phyloP scores from a whole-genome alignment of 2,888 invertebrate species.

The Dryadula phaetusa region DNA sequence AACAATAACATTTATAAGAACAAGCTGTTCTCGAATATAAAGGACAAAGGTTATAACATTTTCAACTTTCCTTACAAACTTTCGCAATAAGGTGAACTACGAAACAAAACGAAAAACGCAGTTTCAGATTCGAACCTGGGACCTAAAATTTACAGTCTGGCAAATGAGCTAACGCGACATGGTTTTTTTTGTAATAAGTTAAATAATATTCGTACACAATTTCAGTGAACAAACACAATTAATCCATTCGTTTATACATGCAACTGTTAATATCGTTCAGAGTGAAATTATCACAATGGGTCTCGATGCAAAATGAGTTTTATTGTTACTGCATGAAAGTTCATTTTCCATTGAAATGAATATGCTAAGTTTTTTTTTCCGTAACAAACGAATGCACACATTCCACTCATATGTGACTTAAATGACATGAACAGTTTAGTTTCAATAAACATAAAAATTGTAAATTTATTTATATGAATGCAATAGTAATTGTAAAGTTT shows the following conservation, averaged over 20 bases:
- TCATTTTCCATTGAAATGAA: conserved; percentile 12
- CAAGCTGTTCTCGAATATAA: not conserved
- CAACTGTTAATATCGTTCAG: conserved; percentile 42
- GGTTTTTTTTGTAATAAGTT: conserved; percentile 19
- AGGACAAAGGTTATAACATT: conserved; percentile 11
- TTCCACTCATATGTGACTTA: conserved; percentile 20
- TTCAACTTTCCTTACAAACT: not conserved
- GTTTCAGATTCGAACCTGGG: not conserved
- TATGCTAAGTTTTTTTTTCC: conserved; percentile 23
- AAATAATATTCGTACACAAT: conserved; percentile 31
- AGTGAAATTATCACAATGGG: conserved; percentile 45
- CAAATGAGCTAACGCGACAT: not conserved
- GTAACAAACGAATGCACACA: conserved; percentile 12
- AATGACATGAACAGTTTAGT: not conserved
- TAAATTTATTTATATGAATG: not conserved
- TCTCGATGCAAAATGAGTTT: conserved; percentile 30
- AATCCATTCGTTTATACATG: conserved; percentile 39
- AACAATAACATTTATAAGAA: not conserved
- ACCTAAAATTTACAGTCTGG: not conserved
- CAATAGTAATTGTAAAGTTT: not conserved
- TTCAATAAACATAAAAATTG: not conserved
- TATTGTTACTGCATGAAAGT: conserved; percentile 27
- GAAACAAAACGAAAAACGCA: not conserved
- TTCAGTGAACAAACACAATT: conserved; percentile 36
- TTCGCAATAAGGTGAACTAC: not conserved